Conservation (phyloP, 2,888 invertebrate genomes). For the Oeneis ivallda region DNA sequence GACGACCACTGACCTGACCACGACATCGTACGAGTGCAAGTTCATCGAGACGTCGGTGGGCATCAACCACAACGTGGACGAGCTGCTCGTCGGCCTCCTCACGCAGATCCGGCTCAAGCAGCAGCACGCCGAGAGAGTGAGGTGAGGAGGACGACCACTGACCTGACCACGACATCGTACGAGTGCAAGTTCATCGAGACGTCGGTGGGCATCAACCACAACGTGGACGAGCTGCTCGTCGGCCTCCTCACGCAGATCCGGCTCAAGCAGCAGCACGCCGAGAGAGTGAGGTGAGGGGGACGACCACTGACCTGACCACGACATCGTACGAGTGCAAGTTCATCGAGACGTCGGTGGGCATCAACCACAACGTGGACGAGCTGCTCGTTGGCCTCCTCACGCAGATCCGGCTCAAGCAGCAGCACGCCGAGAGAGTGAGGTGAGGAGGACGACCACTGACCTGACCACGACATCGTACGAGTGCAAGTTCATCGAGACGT, state of each 20-base stretch:
- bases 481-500: slow-evolving; percentile 98
- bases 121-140: slow-evolving; percentile 71
- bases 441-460: slow-evolving; percentile 36
- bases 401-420: slow-evolving; percentile 91
- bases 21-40: slow-evolving; percentile 96
- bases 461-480: slow-evolving; percentile 89
- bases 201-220: slow-evolving; percentile 97
- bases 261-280: slow-evolving; percentile 84
- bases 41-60: slow-evolving; percentile 98
- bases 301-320: slow-evolving; percentile 53
- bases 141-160: slow-evolving; percentile 45
- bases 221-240: slow-evolving; percentile 97
- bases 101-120: slow-evolving; percentile 94
- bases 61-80: slow-evolving; percentile 98
- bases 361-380: slow-evolving; percentile 99
- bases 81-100: slow-evolving; percentile 95
- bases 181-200: slow-evolving; percentile 99
- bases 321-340: slow-evolving; percentile 97
- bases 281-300: slow-evolving; percentile 59
- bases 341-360: slow-evolving; percentile 97
- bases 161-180: slow-evolving; percentile 85
- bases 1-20: too few species aligned
- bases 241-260: slow-evolving; percentile 96
- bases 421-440: slow-evolving; percentile 72
- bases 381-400: slow-evolving; percentile 95